Base-by-base conservation (phyloP, 2,113 vertebrate genomes). In the Xenus cinereus region DNA sequence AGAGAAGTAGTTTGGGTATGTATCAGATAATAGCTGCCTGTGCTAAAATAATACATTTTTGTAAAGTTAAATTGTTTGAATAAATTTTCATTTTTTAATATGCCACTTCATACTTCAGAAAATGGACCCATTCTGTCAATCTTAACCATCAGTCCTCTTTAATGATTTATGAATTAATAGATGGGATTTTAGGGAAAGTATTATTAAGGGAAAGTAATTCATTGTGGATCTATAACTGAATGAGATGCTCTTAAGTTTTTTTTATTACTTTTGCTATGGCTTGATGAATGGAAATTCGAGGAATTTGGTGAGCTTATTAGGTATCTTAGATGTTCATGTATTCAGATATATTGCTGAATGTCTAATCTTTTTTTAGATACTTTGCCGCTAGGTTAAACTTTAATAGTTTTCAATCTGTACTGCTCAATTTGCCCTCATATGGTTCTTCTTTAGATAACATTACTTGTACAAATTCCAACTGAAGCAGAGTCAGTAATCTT, bases 401-500 rank as follows among this genome's bases (percentile, higher is more conserved):
- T 32, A 90, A 90, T 92, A 88, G 64, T 71, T 97, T 95, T 96
- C 82, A 66, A 84, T 96, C 84, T 92, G 73, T 56, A 54, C 85
- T 97, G 86, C 95, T 96, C 95, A 95, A 89, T 97, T 98, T 97
- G 93, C 93, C 37, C 30, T 98, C 97, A 97, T 93, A 83, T 93
- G 96, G 93, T 97, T 98, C 62, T 98, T 95, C 89, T 97, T 98
- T 97, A 97, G 96, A 95, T 97, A 97, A 94, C 93, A 94, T 90
- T 96, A 97, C 87, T 97, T 95, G 77, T 87, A 97, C 93, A 97
- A 97, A 97, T 96, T 96, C 92, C 95, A 96, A 75, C 43, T 75
- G 84, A 97, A 93, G 93, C 92, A 89, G 93, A 76, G 85, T 95
- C 67, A 30, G 89, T 93, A 80, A 84, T 69, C 56, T 89, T 90